Base-by-base conservation (phyloP, 2,113 vertebrate species). In the Verasper variegatus region DNA sequence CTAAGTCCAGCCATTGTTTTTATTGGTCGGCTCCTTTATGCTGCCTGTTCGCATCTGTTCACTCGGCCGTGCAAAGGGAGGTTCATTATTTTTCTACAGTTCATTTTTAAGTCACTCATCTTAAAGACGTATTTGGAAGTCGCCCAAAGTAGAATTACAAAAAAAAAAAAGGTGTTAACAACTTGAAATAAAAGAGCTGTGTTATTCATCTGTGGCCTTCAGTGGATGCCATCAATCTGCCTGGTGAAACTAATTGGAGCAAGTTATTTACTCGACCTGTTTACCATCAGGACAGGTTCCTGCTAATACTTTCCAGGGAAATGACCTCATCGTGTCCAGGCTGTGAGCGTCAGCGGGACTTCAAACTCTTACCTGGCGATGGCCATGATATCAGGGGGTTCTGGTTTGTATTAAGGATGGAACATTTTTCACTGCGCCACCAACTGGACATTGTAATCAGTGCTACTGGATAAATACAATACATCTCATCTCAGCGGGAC, bases 351-450 rank as follows among this genome's bases (percentile, higher is more conserved):
- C 80, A 73, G 65, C 64, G 20, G 52, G 68, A 64, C 61, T 81
- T 18, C 78, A 80, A 74, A 51, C 18, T 83, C 71, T 82, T 13
- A 80, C 87, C 81, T 84, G 86, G 87, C 80, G 87, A n/a, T 65
- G 60, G 81, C 80, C 66, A 60, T 72, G 60, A 58, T n/a, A 24
- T 1, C 11, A 31, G 31, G 31, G 45, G 64, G 56, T 2, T 18
- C 76, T 89, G 88, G 70, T 89, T 86, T 76, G 24, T 79, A 75
- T 84, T 90, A 82, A 71, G 59, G 37, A 68, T 49, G 57, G 86
- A 85, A 49, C 70, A 71, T 52, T 57, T 65, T 79, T 51, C 31
- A 23, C 68, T 52, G 26, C 59, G 66, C 73, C 47, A 71, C 79
- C 67, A 74, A 81, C 1, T 57, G 64, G 73, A 76, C 63, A 42